Evolutionary conservation across 1,140 invertebrate species (phyloP).

Genomic region (Aleiodes sp.): DNA sequence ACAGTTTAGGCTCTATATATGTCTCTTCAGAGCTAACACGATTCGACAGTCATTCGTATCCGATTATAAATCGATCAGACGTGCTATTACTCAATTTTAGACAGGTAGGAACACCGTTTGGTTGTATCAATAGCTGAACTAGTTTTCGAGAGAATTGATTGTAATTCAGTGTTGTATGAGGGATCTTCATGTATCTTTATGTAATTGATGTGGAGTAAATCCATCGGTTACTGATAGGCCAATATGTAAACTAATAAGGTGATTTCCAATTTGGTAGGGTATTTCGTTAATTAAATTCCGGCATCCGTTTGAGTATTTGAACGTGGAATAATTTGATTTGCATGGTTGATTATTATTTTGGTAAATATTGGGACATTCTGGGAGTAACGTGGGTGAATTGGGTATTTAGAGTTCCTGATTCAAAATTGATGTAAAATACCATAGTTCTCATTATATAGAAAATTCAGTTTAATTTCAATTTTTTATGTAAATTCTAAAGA

Average conservation of each 20-base stretch:
- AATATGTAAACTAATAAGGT: background rate
- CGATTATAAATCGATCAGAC: constrained; percentile 17
- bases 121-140: constrained; percentile 11
- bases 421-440: no score
- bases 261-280: no score
- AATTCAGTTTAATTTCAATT: no score
- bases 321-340: no score
- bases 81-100: constrained; percentile 15
- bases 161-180: background rate
- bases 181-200: background rate
- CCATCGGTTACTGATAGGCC: background rate
- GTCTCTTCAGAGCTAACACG: background rate
- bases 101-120: background rate
- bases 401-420: no score
- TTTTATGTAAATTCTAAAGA: no score
- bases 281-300: no score
- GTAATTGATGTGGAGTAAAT: background rate
- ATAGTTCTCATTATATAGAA: no score
- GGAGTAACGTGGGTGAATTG: no score
- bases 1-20: background rate
- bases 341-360: no score
- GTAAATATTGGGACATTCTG: no score
- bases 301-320: no score
- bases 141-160: background rate
- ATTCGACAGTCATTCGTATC: constrained; percentile 9